Evolutionary conservation across 1,140 invertebrate genomes (phyloP), one percentile per base, ranked within the genome.

Genomic region (Heliconius himera): DNA sequence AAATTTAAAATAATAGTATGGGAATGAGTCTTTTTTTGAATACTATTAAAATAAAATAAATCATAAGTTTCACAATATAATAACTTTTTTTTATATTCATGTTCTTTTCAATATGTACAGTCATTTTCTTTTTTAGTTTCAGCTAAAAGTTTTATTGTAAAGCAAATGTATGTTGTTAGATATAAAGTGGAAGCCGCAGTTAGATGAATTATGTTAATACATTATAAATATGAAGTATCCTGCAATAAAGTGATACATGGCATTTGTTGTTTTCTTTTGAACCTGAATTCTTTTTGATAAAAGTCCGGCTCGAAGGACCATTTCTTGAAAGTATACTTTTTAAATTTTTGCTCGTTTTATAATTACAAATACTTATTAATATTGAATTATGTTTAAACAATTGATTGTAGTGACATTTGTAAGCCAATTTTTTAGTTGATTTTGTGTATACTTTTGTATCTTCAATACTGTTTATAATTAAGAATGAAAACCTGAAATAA

Each of bases 221-320:
- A 83, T 83, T 85, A 88, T 87, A 81, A 85, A 88, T 89, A 89
- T 90, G 56, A 80, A 79, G 83, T 89, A 91, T 87, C 83, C 85
- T 80, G 81, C 85, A 88, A 84, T 88, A 87, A 88, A 90, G 83
- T 87, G 85, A 83, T 90, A 87, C 86, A 80, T 88, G 83, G 77
- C 13, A 86, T 76, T 74, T 74, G 22, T 79, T 80, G 73, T 82
- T 89, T 88, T 89, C 84, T 87, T 66, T n/a, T 66, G 5, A 66
- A 26, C n/a, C 26, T 16, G 41, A 4, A 5, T 46, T 60, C n/a
- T 3, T 22, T 60, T 3, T 60, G 3, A 22, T 8, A n/a, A 8
- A 60, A 60, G n/a, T 51, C 18, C 49, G 16, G 54, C 8, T 22
- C 54, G n/a, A 60, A 60, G n/a, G 54, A 60, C n/a, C 54, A 22